phyloP scores from a whole-genome alignment of 2,888 invertebrate species.

The Idaea straminata region DNA sequence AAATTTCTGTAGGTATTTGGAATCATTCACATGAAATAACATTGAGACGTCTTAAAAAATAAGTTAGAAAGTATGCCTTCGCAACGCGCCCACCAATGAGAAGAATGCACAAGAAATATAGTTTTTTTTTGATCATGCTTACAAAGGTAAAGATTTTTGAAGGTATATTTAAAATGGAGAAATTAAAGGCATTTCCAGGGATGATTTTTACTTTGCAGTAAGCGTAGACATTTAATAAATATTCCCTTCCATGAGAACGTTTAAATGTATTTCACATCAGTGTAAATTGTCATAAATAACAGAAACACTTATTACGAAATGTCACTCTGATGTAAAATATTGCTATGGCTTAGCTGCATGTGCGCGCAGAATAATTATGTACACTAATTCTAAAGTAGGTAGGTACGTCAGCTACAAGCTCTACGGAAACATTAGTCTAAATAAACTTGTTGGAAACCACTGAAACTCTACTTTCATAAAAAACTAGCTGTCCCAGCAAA shows the following conservation, averaged over 20 bases:
- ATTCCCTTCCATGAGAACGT: background rate
- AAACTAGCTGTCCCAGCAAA: too few relatives aligned
- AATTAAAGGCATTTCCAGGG: background rate
- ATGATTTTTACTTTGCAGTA: background rate
- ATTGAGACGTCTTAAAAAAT: too few relatives aligned
- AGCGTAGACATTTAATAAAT: background rate
- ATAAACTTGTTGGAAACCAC: background rate
- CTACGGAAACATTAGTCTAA: background rate
- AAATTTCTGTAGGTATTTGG: too few relatives aligned
- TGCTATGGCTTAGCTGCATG: background rate
- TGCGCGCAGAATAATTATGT: background rate
- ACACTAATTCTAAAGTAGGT: background rate
- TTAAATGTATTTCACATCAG: background rate
- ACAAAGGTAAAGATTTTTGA: too few relatives aligned
- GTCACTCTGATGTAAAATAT: background rate
- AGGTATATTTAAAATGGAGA: conserved; percentile 29
- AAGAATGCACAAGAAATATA: too few relatives aligned
- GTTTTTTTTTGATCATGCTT: too few relatives aligned
- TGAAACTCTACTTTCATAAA: background rate
- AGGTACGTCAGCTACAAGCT: background rate
- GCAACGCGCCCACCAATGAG: too few relatives aligned
- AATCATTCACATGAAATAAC: too few relatives aligned
- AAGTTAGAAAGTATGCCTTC: too few relatives aligned
- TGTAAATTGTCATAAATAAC: conserved; percentile 1
- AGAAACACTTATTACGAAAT: conserved; percentile 1